Base-by-base conservation (phyloP, 1,140 invertebrate genomes). In the Monomorium pharaonis region DNA sequence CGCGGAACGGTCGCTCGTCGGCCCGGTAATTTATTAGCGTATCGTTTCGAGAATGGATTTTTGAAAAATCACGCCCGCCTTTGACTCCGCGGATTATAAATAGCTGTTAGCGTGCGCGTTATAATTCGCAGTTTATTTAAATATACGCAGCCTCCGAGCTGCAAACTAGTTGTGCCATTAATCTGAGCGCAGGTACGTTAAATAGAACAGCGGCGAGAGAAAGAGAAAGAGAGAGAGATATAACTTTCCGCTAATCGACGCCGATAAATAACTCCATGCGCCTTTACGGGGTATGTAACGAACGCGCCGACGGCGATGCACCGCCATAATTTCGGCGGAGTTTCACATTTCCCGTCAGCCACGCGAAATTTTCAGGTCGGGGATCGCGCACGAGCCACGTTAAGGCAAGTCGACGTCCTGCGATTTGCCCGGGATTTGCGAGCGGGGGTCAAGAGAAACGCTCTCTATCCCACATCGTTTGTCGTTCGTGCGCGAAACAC, bases 101-200 rank as follows among this genome's bases (percentile, higher is more conserved):
- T 83, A 83, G 37, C 16, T 24, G 14, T 37, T 37, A 37, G 37
- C 4, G 37, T 30, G 24, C n/a, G 77, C 49, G 47, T 44, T 83
- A 47, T 83, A 83, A 83, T 83, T 83, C 67, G 51, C 27, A 58
- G 78, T 83, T 83, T 83, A 74, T 74, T 83, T 83, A 83, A 83
- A 83, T 60, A 83, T 58, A 69, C 67, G 67, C 51, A 72, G 51
- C 67, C 51, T 74, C 58, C 51, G 37, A 24, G 77, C 62, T 72
- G 44, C 78, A 47, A 72, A 81, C 49, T 83, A 83, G 67, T 58
- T 72, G 67, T 33, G 37, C n/a, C 42, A 74, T 74, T 78, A 78
- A 85, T 78, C 60, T 78, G 83, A 42, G 76, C 37, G 37, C 9
- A 27, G 21, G 24, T 37, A 60, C 65, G 63, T 69, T 78, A 86